These are phyloP conservation scores for Lasiommata megera DNA, from an alignment of 2,888 invertebrate genomes.

Conservation along the genomic window DNA sequence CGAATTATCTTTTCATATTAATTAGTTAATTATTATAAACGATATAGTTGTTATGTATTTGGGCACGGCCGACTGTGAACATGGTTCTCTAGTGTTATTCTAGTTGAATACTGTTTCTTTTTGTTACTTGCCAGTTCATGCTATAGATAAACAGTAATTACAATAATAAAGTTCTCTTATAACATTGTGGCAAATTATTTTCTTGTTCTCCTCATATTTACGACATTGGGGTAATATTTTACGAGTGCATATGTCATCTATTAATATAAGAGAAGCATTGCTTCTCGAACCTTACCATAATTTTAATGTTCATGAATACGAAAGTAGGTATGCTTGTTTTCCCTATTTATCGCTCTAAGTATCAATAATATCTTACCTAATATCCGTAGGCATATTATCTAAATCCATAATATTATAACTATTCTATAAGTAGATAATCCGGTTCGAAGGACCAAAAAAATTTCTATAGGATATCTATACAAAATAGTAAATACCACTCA, in stretches of 20 bases:
- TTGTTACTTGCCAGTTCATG: conserved; percentile 79
- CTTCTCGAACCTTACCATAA: too few relatives aligned
- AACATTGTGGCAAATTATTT: conserved; percentile 61
- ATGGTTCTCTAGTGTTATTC: conserved; percentile 73
- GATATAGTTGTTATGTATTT: conserved; percentile 53
- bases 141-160: conserved; percentile 80
- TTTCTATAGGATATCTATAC: neutral
- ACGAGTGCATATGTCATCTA: too few relatives aligned
- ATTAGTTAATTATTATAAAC: conserved; percentile 44
- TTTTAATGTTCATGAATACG: too few relatives aligned
- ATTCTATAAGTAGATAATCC: neutral
- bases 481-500: conserved; percentile 9
- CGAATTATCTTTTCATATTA: conserved; percentile 41
- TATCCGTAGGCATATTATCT: too few relatives aligned
- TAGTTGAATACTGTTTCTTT: conserved; percentile 70
- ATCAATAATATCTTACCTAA: too few relatives aligned
- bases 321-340: too few relatives aligned
- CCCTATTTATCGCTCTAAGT: too few relatives aligned
- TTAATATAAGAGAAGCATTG: too few relatives aligned
- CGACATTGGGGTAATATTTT: too few relatives aligned
- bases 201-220: conserved; percentile 23
- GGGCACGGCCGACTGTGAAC: conserved; percentile 65
- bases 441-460: neutral
- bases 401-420: too few relatives aligned
- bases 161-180: conserved; percentile 81